Percentiles rank a stretch among this genome's conserved stretches.
phyloP scores from a whole-genome alignment of 2,113 vertebrate genomes.

The Pogona vitticeps region DNA sequence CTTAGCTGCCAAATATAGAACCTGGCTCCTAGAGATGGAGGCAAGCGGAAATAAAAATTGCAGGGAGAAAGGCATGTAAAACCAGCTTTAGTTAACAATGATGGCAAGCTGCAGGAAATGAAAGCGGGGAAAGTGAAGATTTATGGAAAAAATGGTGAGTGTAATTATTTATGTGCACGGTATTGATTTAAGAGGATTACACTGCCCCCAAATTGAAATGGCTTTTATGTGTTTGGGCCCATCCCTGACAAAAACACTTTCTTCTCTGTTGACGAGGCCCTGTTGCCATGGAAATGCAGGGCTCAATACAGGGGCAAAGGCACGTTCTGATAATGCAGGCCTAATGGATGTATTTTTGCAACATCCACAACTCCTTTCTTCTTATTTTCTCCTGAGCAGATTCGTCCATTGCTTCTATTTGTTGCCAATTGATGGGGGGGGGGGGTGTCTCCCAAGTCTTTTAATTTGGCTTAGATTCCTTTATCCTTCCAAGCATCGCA shows the following conservation, averaged over 20 bases:
- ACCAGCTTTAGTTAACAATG: conserved; percentile 54
- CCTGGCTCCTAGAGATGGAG: conserved; percentile 12
- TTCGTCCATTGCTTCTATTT: conserved; percentile 68
- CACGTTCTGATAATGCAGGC: conserved; percentile 72
- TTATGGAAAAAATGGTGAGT: conserved; percentile 68
- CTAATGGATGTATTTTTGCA: conserved; percentile 75
- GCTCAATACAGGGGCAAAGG: conserved; percentile 68
- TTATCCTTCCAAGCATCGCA: conserved; percentile 52
- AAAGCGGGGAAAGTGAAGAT: conserved; percentile 67
- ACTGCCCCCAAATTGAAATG: conserved; percentile 73
- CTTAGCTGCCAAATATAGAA: neutral
- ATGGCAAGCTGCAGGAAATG: conserved; percentile 70
- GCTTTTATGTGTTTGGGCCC: conserved; percentile 73
- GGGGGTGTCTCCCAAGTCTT: conserved; percentile 74
- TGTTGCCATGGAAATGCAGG: conserved; percentile 74
- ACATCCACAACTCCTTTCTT: conserved; percentile 71
- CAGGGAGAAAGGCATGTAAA: conserved; percentile 48
- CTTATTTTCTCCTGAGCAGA: conserved; percentile 70
- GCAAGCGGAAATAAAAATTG: conserved; percentile 26
- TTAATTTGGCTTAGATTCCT: conserved; percentile 73
- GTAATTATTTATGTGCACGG: conserved; percentile 68
- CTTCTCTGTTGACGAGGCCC: conserved; percentile 68
- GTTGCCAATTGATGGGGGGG: conserved; percentile 68
- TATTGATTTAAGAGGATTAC: conserved; percentile 74
- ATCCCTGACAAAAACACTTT: conserved; percentile 74